Base-by-base conservation (phyloP, 2,797 vertebrate species). In the Apogon hyalosoma region DNA sequence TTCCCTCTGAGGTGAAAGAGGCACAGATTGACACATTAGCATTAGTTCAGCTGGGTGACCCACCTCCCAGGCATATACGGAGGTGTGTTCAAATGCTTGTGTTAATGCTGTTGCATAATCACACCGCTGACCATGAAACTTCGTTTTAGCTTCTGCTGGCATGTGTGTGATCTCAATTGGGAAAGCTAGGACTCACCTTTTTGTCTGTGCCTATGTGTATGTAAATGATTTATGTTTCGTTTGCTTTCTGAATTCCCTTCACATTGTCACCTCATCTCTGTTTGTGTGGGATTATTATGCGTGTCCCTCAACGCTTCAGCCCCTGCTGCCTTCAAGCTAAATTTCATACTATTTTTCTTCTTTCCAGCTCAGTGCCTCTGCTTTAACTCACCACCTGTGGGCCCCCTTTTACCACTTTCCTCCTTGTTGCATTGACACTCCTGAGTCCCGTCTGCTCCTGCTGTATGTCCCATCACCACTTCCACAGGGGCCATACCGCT, bases 311-410 rank as follows among this genome's bases (percentile, higher is more conserved):
- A 51, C 49, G 59, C 57, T 58, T 63, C 48, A 63, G 50, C 69
- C 63, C 47, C 39, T 14, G 15, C 53, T 61, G 60, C 69, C 82
- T 72, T 76, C 19, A n/a, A 77, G 77, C 70, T 60, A 78, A 80
- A 74, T 66, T 55, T 36, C 52, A 68, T 28, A 55, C 66, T 65
- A 19, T 79, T 73, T 62, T 63, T 63, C 65, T 68, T 76, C 58
- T 83, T 87, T 83, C 73, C 78, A 80, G 70, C 79, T 88, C 80
- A 73, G 63, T 86, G 76, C 51, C 45, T 85, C 71, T 76, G 75
- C 65, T 74, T 79, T 67, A 72, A 61, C 71, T 86, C 85, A 87
- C 86, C 79, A 36, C 33, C 33, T 87, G 80, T 82, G 76, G 46
- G 71, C 70, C 62, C 63, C 46, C 66, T 85, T 78, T 72, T 76